Base-by-base conservation (phyloP, 1,140 invertebrate species). In the Drosophila mojavensis region DNA sequence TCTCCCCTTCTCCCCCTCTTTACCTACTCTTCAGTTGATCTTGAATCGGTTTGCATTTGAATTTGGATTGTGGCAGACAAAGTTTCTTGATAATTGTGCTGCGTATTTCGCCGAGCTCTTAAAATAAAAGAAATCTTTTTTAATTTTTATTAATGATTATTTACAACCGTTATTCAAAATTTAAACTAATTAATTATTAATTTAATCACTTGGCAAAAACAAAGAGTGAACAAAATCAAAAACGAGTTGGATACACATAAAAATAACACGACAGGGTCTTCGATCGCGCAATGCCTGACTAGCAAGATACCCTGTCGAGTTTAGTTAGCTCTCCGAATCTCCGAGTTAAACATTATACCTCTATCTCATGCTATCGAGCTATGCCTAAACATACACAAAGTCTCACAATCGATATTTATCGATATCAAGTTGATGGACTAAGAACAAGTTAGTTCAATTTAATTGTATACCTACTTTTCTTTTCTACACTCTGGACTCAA, bases 111-210 rank as follows among this genome's bases (percentile, higher is more conserved):
- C 67, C 28, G 26, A 48, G 75, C 67, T 65, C 69, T 75, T 80
- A 80, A 83, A 77, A 79, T 75, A 65, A 83, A 89, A 89, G 84
- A 89, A 89, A 89, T 89, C 84, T 89, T 88, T 82, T 85, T 82
- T 75, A 79, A 86, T 91, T 91, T 91, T 91, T 91, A 90, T 91
- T 90, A 91, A 91, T 91, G 85, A 91, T 91, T 86, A 91, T 91
- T 91, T 90, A 91, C 79, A 90, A 81, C 84, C 81, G 90, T 90
- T 91, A 90, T 91, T 90, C 81, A 89, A 81, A 91, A 84, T 90
- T 91, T 64, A 86, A 84, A 90, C 90, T 91, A 91, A 91, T 91
- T 91, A 91, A 90, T 90, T 91, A 82, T 91, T 91, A 90, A 91
- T 91, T 91, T 91, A 91, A 90, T 90, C 82, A 90, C 75, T 83